Evolutionary conservation across 2,797 vertebrate species (phyloP).

Genomic region (Salarias fasciatus): DNA sequence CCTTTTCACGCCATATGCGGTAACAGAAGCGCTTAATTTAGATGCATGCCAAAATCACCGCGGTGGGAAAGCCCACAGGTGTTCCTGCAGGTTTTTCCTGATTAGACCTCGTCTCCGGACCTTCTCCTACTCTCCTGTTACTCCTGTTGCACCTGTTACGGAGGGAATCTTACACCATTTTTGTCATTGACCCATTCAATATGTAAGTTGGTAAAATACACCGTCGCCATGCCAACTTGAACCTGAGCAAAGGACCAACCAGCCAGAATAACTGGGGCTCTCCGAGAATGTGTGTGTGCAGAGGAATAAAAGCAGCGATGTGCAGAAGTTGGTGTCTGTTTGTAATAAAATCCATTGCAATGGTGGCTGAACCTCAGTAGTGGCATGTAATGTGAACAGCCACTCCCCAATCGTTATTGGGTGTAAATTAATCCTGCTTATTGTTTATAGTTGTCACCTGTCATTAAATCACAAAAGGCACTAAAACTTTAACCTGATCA

Average conservation of each 20-base stretch:
- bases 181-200: background rate
- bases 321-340: too few relatives aligned
- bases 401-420: too few relatives aligned
- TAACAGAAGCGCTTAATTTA: too few relatives aligned
- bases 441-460: too few relatives aligned
- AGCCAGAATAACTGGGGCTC: conserved; percentile 5
- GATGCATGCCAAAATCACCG: background rate
- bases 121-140: conserved; percentile 18
- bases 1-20: too few relatives aligned
- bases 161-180: conserved; percentile 10
- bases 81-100: background rate
- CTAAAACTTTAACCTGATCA: too few relatives aligned
- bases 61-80: conserved; percentile 10
- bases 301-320: background rate
- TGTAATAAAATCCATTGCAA: too few relatives aligned
- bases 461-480: too few relatives aligned
- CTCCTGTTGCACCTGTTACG: conserved; percentile 35
- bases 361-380: too few relatives aligned
- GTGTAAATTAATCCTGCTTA: too few relatives aligned
- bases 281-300: background rate
- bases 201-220: background rate
- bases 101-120: conserved; percentile 14
- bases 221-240: conserved; percentile 3
- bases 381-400: too few relatives aligned
- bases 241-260: conserved; percentile 15